phyloP scores from a whole-genome alignment of 2,797 vertebrate genomes.

The Emydoidea blandingii region DNA sequence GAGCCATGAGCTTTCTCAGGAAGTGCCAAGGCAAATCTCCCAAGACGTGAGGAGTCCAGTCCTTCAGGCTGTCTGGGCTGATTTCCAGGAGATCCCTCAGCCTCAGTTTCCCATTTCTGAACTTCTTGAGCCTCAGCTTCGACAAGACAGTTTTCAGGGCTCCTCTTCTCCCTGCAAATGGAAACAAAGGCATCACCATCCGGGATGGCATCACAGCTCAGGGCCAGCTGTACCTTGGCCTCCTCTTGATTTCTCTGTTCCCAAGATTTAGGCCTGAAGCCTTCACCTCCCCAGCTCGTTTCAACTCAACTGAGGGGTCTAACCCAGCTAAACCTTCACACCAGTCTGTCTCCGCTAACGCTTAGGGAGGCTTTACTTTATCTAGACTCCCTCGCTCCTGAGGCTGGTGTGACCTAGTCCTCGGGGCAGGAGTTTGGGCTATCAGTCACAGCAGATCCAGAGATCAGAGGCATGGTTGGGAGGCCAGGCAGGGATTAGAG shows the following conservation, averaged over 20 bases:
- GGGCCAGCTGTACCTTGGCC: no score
- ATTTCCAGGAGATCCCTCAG: not conserved
- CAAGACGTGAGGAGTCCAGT: slow-evolving; percentile 46
- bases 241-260: not conserved
- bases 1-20: slow-evolving; percentile 75
- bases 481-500: no score
- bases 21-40: slow-evolving; percentile 73
- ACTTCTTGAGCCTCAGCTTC: not conserved
- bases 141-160: not conserved
- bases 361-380: no score
- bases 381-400: no score
- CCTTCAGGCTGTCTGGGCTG: slow-evolving; percentile 50
- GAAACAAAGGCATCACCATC: not conserved
- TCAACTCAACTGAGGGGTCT: not conserved
- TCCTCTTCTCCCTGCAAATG: not conserved
- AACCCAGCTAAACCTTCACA: not conserved
- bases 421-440: no score
- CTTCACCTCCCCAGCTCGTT: not conserved
- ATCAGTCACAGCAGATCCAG: no score
- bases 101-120: not conserved
- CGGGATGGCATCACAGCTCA: no score
- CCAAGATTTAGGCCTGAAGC: not conserved
- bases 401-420: no score
- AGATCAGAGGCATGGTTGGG: no score
- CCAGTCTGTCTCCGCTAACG: no score